Percentiles rank a stretch among this genome's conserved stretches.
Conservation (phyloP, 1,140 invertebrate genomes). For the Pseudachorutes palmiensis region DNA sequence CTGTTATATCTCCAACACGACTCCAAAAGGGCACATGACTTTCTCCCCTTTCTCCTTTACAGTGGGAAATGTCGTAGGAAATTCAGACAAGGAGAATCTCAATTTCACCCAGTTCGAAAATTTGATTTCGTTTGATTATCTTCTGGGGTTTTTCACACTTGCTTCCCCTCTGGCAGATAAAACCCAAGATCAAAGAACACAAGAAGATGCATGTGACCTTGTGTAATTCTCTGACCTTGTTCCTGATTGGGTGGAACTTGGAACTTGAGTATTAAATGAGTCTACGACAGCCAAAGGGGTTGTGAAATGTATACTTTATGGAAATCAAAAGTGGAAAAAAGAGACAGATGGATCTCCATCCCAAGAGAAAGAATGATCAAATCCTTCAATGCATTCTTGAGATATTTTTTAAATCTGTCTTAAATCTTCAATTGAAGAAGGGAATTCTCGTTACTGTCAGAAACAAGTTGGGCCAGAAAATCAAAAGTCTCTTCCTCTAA, state of each 20-base stretch:
- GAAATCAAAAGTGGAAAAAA: not conserved
- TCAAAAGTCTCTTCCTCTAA: not conserved
- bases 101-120: not conserved
- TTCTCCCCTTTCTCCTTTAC: not conserved
- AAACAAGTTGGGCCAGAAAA: not conserved
- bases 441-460: not conserved
- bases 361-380: not conserved
- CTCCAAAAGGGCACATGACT: not conserved
- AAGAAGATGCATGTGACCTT: too few relatives aligned
- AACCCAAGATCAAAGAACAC: too few relatives aligned
- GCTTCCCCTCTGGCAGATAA: too few relatives aligned
- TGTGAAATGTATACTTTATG: not conserved
- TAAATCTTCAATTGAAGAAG: not conserved
- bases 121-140: too few relatives aligned
- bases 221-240: too few relatives aligned
- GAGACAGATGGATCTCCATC: not conserved
- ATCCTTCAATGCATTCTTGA: not conserved
- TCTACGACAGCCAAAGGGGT: not conserved
- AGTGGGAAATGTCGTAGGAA: not conserved
- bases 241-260: too few relatives aligned
- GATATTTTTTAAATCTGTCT: not conserved
- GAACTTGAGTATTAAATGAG: too few relatives aligned
- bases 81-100: not conserved
- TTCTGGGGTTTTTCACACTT: too few relatives aligned
- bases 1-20: not conserved